Base-by-base conservation (phyloP, 2,797 vertebrate species). In the Lerista edwardsae region DNA sequence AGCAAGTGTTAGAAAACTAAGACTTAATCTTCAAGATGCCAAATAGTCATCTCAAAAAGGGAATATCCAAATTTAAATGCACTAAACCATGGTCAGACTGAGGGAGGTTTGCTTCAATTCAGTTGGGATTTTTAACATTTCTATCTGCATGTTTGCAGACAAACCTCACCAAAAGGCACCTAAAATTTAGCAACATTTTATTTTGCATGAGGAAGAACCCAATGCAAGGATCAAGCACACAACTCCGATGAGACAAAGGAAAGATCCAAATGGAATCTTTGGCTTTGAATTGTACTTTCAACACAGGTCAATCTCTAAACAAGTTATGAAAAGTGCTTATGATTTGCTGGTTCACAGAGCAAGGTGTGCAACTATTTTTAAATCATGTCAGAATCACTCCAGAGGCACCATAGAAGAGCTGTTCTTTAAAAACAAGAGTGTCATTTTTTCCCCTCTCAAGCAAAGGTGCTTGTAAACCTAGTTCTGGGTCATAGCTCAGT, bases 11-110 rank as follows among this genome's bases (percentile, higher is more conserved):
- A 0, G 0, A 57, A 59, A 65, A 72, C 68, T 21, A 4, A 59
- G 9, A 75, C 62, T 34, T 76, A 79, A 76, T 61, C 80, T 65
- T 41, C 75, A 72, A 71, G 57, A 61, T 71, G 65, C 11, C 8
- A 29, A 78, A 36, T 44, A 81, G 68, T 72, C 68, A 81, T 68
- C 68, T 72, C 61, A 41, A 61, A 34, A 80, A 80, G 27, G 36
- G 41, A 68, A 44, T 9, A 81, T 81, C 34, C 51, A 72, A 81
- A 81, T 81, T 72, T 19, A 72, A 61, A 61, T 17, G 71, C 36
- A 59, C 19, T 39, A 72, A 59, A 6, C 34, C 0, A 55, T 3
- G 15, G 55, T 51, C 39, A 55, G n/a, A 34, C 3, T 51, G 6
- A 74, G 41, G 77, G 29, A 47, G n/a, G 27, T 55, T 68, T 67